These are phyloP conservation scores for Cryptotermes secundus DNA, from an alignment of 1,140 invertebrate species.

Conservation along the genomic window DNA sequence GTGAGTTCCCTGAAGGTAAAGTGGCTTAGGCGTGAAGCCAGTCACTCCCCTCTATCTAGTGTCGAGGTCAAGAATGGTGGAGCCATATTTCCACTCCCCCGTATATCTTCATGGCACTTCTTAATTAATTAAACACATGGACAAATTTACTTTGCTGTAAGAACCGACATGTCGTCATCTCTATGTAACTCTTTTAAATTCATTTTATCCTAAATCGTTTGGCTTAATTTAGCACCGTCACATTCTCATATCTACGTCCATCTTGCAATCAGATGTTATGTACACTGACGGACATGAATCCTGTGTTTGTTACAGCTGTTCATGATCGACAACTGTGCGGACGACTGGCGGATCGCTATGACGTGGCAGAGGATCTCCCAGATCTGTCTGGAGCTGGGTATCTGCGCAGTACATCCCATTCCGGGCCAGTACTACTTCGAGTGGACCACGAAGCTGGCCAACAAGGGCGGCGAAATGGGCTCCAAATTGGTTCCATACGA, in stretches of 20 bases:
- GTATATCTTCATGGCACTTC: no score
- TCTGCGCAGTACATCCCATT: conserved; percentile 97
- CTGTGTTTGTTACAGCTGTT: conserved; percentile 69
- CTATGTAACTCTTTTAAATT: no score
- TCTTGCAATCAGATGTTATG: conserved; percentile 41
- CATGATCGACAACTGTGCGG: conserved; percentile 99
- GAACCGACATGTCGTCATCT: no score
- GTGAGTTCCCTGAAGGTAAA: no score
- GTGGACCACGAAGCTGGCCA: conserved; percentile 94
- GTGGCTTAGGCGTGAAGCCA: no score
- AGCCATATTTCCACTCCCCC: no score
- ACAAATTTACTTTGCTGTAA: no score
- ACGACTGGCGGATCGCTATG: conserved; percentile 99
- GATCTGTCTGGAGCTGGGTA: conserved; percentile 87
- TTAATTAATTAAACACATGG: no score
- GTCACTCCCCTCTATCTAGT: no score
- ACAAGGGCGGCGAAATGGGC: conserved; percentile 83
- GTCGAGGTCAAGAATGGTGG: no score
- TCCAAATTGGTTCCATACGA: conserved; percentile 89
- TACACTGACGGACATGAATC: no score
- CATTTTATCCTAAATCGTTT: no score
- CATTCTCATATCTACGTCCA: not conserved
- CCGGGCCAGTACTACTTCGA: conserved; percentile 94
- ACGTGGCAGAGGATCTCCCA: conserved; percentile 94
- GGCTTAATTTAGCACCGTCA: not conserved